Conservation (phyloP, 2,888 invertebrate species). For the Rotaria macrura region DNA sequence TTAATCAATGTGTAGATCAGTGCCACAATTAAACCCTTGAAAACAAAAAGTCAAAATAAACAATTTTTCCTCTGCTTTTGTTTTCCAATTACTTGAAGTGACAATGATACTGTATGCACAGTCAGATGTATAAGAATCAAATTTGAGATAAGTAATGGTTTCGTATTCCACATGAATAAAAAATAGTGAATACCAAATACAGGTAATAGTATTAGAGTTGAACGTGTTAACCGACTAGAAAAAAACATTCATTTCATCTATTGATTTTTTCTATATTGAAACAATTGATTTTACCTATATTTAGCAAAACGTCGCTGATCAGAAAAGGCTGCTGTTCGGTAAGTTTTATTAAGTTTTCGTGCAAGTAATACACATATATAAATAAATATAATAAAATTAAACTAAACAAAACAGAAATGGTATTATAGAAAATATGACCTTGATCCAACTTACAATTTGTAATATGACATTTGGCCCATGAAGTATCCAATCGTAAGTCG, state of each 20-base stretch:
- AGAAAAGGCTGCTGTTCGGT: background rate
- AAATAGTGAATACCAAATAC: too few species aligned
- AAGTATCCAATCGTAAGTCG: background rate
- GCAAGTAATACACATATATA: background rate
- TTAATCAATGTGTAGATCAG: background rate
- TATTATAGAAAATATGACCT: too few species aligned
- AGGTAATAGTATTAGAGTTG: background rate
- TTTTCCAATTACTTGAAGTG: background rate
- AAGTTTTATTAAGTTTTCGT: background rate
- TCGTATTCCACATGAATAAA: background rate
- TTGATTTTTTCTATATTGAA: background rate
- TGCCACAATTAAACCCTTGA: background rate
- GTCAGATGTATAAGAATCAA: constrained; percentile 8
- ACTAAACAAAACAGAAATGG: background rate
- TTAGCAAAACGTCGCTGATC: background rate
- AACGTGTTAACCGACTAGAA: constrained; percentile 15
- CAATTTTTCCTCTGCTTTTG: background rate
- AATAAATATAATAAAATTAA: background rate
- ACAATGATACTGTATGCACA: background rate
- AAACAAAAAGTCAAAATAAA: too few species aligned
- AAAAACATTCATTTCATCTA: too few species aligned
- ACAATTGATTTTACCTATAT: background rate
- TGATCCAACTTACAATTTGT: background rate
- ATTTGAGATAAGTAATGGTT: background rate
- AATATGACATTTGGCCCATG: constrained; percentile 7